A percentile compares a stretch with the other conserved stretches of the same genome.
Conservation (phyloP, 2,113 vertebrate species). For the Anguilla rostrata region DNA sequence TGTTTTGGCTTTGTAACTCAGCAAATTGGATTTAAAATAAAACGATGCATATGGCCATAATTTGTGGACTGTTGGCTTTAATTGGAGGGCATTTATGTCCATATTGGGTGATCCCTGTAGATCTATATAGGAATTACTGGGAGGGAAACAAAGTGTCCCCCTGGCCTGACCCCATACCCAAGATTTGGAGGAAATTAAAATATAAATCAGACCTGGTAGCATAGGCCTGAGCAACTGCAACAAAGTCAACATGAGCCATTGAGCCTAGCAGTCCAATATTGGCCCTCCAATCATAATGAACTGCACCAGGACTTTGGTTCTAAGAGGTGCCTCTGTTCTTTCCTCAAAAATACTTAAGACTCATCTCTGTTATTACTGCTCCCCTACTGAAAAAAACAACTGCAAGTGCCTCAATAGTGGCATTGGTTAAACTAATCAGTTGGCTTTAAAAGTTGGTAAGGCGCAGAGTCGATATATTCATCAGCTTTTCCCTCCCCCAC, state of each 20-base stretch:
- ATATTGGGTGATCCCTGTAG: too few relatives aligned
- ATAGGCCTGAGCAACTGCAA: conserved; percentile 51
- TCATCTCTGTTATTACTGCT: too few relatives aligned
- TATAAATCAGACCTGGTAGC: conserved; percentile 52
- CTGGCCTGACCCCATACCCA: conserved; percentile 61
- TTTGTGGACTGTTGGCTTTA: too few relatives aligned
- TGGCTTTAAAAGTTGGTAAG: background rate
- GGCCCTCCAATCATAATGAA: conserved; percentile 42
- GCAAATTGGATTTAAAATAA: too few relatives aligned
- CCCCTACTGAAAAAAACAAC: too few relatives aligned
- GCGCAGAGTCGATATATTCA: background rate
- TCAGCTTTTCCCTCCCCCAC: background rate
- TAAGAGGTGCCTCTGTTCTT: background rate
- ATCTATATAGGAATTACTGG: too few relatives aligned
- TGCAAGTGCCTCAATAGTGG: background rate
- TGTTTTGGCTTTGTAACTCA: too few relatives aligned
- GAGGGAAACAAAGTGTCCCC: too few relatives aligned
- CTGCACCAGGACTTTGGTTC: background rate
- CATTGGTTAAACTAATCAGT: background rate
- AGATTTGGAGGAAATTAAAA: conserved; percentile 70
- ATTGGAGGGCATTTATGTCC: too few relatives aligned
- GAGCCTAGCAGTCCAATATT: conserved; percentile 50
- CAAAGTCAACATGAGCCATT: conserved; percentile 60
- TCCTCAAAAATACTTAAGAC: background rate
- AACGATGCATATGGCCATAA: too few relatives aligned